Evolutionary conservation across 2,888 invertebrate species (phyloP), one percentile per base, ranked within the genome.

Genomic region (Loripinus fragilis): DNA sequence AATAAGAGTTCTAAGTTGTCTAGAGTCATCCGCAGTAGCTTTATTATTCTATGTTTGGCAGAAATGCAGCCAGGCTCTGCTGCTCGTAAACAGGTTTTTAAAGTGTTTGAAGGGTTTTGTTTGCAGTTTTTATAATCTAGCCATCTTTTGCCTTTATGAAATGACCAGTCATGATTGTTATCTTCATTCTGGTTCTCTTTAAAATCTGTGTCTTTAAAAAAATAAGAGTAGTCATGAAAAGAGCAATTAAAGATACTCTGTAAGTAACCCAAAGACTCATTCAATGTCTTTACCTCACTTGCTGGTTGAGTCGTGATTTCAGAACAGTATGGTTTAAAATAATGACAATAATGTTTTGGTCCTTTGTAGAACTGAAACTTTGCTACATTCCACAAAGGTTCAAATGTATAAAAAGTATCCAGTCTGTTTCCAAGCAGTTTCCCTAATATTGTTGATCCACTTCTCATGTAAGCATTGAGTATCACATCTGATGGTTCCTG

Each of bases 341-440:
- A 60, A 33, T 33, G 60, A 33, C 60, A 60, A 1, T 33, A 33
- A 33, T 8, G 23, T 1, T 60, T 17, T 33, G 30, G 12, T 60
- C 60, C 60, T 12, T 60, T 30, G 33, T 60, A 60, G 28, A 60
- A 60, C 30, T 33, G 60, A 15, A 60, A 33, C 17, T 60, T 60
- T 17, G 60, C 60, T 15, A 60, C 60, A 2, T 60, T 33, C 60
- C 60, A 60, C 33, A 60, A 60, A 17, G 60, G 60, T 20, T 60
- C 60, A 33, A 60, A 60, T 3, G 33, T 33, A 28, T 60, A 60
- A 17, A 60, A 60, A 33, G 60, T 60, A 33, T 60, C 33, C 30
- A 10, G 3, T 28, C 60, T 30, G 33, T 60, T 3, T 2, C 60
- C 60, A 7, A 60, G 17, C 33, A 60, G 10, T 60, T 60, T 60